Conservation (phyloP, 2,888 invertebrate genomes). For the Nebria salina region DNA sequence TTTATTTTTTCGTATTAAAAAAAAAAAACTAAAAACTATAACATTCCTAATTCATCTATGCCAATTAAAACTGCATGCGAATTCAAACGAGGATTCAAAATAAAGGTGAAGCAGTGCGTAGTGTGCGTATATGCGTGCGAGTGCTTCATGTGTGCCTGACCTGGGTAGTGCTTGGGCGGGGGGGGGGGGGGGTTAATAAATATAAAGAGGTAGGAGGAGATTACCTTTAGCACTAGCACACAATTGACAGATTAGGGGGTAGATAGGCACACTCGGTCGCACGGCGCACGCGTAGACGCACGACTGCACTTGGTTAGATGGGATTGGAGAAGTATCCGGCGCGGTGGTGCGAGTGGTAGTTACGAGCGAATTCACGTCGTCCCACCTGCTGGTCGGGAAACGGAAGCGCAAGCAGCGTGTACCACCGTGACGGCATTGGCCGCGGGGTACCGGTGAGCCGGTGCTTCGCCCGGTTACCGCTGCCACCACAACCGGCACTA, state of each 20-base stretch:
- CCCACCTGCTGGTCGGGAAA: slow-evolving; percentile 94
- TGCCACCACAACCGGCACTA: slow-evolving; percentile 62
- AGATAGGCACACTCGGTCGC: slow-evolving; percentile 11
- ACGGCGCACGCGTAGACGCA: slow-evolving; percentile 28
- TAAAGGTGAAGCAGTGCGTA: not conserved
- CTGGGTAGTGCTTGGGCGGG: not conserved
- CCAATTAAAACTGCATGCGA: not conserved
- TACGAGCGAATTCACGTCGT: slow-evolving; percentile 82
- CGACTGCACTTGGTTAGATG: slow-evolving; percentile 64
- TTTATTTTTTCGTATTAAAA: not conserved
- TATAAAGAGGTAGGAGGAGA: not conserved
- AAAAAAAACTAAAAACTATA: no score
- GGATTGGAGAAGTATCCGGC: slow-evolving; percentile 93
- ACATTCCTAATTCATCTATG: not conserved
- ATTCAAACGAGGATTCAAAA: not conserved
- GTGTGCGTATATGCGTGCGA: slow-evolving; percentile 24
- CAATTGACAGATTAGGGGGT: not conserved
- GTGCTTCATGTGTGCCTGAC: slow-evolving; percentile 15
- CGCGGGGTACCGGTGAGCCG: slow-evolving; percentile 53
- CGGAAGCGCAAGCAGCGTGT: slow-evolving; percentile 89
- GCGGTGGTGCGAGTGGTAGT: slow-evolving; percentile 74
- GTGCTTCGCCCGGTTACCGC: slow-evolving; percentile 63
- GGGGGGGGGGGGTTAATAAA: not conserved
- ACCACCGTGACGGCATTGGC: slow-evolving; percentile 83
- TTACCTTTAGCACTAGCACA: slow-evolving; percentile 14